Evolutionary conservation across 2,888 invertebrate species (phyloP).

Genomic region (Pollenia angustigena): DNA sequence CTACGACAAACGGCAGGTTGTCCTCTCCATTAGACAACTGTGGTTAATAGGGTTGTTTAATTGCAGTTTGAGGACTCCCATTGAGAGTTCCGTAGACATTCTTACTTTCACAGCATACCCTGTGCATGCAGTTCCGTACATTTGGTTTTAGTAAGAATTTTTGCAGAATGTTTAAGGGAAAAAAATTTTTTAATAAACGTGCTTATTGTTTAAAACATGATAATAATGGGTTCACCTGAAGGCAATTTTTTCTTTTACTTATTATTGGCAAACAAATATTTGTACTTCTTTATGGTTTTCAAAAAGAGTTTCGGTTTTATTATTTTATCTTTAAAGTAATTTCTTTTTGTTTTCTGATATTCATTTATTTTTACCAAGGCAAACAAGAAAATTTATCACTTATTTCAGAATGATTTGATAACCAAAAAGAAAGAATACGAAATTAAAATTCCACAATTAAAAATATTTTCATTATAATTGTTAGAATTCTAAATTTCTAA

Average conservation of each 20-base stretch:
- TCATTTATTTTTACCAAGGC: not conserved
- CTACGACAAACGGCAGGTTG: slow-evolving; percentile 39
- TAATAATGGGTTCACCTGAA: not conserved
- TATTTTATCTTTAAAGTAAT: not conserved
- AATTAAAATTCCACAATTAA: too few relatives aligned
- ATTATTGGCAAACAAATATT: slow-evolving; percentile 8
- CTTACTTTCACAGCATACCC: not conserved
- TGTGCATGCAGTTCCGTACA: not conserved
- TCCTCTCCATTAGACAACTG: not conserved
- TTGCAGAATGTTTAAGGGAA: slow-evolving; percentile 10
- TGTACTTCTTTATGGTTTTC: not conserved
- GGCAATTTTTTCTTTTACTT: not conserved
- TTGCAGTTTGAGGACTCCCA: slow-evolving; percentile 17
- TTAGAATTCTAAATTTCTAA: too few relatives aligned
- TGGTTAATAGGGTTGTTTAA: slow-evolving; percentile 7
- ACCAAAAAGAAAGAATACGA: too few relatives aligned
- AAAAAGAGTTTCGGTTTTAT: not conserved
- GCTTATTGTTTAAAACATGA: slow-evolving; percentile 22
- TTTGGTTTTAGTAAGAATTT: slow-evolving; percentile 24
- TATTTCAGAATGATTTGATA: too few relatives aligned
- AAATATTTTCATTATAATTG: too few relatives aligned
- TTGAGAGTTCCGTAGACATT: slow-evolving; percentile 6
- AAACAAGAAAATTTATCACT: too few relatives aligned
- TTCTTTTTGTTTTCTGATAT: not conserved
- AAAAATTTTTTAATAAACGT: slow-evolving; percentile 47